Evolutionary conservation across 2,888 invertebrate species (phyloP).

Genomic region (Oscheius sp.): DNA sequence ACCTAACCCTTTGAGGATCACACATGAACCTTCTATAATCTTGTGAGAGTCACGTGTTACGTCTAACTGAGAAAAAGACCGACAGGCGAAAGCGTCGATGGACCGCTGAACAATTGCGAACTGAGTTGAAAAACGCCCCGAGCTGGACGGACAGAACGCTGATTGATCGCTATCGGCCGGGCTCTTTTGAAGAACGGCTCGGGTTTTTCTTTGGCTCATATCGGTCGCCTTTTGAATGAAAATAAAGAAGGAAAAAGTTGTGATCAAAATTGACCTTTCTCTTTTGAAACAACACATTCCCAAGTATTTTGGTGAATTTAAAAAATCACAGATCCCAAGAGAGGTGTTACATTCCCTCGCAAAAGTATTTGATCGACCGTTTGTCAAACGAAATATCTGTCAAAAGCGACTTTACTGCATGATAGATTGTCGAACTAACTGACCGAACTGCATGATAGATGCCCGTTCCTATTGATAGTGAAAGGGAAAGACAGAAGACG

Average conservation of each 20-base stretch:
- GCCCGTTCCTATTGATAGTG: constrained; percentile 60
- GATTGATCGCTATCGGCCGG: not conserved
- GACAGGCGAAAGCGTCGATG: constrained; percentile 8
- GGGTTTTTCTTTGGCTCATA: too few species aligned
- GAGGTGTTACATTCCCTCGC: not conserved
- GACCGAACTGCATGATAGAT: constrained; percentile 62
- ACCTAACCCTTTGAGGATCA: not conserved
- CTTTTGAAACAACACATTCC: not conserved
- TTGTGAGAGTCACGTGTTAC: constrained; percentile 2
- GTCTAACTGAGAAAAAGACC: not conserved
- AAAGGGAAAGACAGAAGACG: constrained; percentile 52
- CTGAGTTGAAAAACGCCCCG: not conserved
- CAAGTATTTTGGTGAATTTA: not conserved
- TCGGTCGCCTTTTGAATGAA: too few species aligned
- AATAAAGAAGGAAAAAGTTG: not conserved
- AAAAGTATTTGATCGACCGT: too few species aligned
- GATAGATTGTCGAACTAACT: too few species aligned
- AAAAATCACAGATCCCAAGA: not conserved
- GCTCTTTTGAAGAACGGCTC: too few species aligned
- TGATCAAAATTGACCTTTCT: not conserved
- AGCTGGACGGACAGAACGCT: not conserved
- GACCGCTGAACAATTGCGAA: too few species aligned
- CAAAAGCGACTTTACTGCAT: constrained; percentile 1
- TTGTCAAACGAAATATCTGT: not conserved
- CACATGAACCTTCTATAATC: too few species aligned